Conservation (phyloP, 2,113 vertebrate genomes). For the Chaetodon trifascialis region DNA sequence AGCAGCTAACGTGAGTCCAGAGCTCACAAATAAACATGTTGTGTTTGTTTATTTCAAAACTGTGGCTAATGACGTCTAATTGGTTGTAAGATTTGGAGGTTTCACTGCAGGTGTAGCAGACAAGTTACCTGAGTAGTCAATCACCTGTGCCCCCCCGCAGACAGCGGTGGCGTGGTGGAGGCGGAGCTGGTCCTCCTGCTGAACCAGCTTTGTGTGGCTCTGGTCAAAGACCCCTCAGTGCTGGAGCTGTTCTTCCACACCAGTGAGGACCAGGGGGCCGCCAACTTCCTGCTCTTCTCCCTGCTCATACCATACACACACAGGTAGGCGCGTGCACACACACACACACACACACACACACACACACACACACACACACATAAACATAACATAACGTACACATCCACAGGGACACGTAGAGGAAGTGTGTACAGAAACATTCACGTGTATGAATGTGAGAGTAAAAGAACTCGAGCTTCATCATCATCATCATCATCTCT, state of each 20-base stretch:
- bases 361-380: too few species aligned
- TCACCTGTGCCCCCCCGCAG: neutral
- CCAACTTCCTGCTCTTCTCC: slow-evolving; percentile 98
- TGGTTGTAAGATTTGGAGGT: neutral
- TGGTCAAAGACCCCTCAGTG: slow-evolving; percentile 94
- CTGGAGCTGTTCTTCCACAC: slow-evolving; percentile 98
- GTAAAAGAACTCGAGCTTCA: too few species aligned
- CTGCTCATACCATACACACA: slow-evolving; percentile 64
- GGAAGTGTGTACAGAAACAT: too few species aligned
- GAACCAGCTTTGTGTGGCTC: slow-evolving; percentile 91
- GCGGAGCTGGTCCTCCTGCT: slow-evolving; percentile 90
- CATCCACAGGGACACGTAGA: too few species aligned
- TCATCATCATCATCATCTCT: neutral
- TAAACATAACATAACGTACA: too few species aligned
- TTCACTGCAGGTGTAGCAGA: neutral
- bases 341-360: too few species aligned
- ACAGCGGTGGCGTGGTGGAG: slow-evolving; percentile 84
- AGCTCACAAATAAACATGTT: too few species aligned
- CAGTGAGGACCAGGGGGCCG: slow-evolving; percentile 94
- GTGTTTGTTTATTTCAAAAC: too few species aligned
- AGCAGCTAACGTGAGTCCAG: too few species aligned
- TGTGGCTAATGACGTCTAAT: neutral
- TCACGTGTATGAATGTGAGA: too few species aligned
- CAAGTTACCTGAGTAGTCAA: neutral
- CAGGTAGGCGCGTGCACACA: neutral